These are phyloP conservation scores for Apeltes quadracus DNA, from an alignment of 2,113 vertebrate species.

Conservation along the genomic window DNA sequence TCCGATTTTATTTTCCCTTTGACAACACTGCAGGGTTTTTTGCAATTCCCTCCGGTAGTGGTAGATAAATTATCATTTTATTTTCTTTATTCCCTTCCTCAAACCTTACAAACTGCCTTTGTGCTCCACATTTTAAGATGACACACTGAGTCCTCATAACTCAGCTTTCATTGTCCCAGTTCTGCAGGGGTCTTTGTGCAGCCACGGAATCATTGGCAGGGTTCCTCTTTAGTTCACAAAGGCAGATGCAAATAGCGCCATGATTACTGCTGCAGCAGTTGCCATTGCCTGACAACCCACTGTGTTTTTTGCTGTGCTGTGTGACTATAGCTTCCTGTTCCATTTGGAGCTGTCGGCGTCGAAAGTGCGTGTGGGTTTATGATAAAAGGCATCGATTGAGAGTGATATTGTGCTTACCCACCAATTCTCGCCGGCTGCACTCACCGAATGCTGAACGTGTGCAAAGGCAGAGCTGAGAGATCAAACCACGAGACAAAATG, in stretches of 20 bases:
- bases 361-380: constrained; percentile 60
- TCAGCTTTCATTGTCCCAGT: background rate
- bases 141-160: constrained; percentile 4
- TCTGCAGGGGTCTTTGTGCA: constrained; percentile 21
- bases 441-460: constrained; percentile 50
- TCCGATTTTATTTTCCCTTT: constrained; percentile 18
- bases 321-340: constrained; percentile 61
- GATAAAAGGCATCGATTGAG: constrained; percentile 69
- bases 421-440: constrained; percentile 54
- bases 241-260: constrained; percentile 33
- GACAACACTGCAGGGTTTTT: constrained; percentile 6
- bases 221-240: constrained; percentile 36
- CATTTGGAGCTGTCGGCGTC: constrained; percentile 39
- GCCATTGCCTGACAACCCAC: constrained; percentile 43
- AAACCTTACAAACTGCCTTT: constrained; percentile 2
- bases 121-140: background rate
- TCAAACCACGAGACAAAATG: constrained; percentile 41
- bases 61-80: background rate
- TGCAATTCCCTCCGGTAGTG: background rate
- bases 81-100: background rate
- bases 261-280: constrained; percentile 40
- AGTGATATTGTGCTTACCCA: constrained; percentile 66
- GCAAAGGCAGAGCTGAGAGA: constrained; percentile 42
- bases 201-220: constrained; percentile 3
- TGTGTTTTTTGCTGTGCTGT: constrained; percentile 34